Evolutionary conservation across 2,797 vertebrate species (phyloP), one percentile per base, ranked within the genome.

Genomic region (Scarus forsteni): DNA sequence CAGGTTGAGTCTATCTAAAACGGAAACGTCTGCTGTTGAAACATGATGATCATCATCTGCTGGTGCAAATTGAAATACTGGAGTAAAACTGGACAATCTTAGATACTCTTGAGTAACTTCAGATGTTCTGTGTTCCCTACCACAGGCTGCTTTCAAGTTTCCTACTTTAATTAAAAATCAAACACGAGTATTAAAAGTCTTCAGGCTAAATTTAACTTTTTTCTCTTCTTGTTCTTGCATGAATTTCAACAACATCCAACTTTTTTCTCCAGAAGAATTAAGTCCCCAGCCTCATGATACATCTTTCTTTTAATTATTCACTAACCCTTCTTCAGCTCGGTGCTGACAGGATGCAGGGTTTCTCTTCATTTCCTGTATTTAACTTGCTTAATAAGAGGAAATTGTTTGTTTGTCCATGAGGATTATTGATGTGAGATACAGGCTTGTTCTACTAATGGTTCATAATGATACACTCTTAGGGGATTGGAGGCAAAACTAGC

Each of bases 361-460:
- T 58, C 34, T 46, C 60, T 39, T 81, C n/a, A 73, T 83, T 84
- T 75, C 67, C 80, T 73, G 55, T 34, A 5, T 45, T 63, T 52
- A 57, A 45, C 16, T 54, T 10, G 12, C 45, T 40, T 50, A 44
- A 70, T 36, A 48, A 27, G 6, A 5, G 68, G 54, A 75, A 27
- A 46, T 53, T 9, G 56, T 72, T 61, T 70, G 53, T 69, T 42
- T 66, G 52, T 74, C 27, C 43, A 58, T 51, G 7, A 0, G 38
- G 50, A 48, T 64, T 64, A 51, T 50, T 44, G 57, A 36, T 48
- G 13, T 34, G 54, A 66, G 27, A 44, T 11, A 0, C 19, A 42
- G 53, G 43, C 50, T 6, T 0, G 40, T 19, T 14, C 39, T 72
- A 10, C 9, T 60, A 69, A 72, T 66, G 63, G 35, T 51, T 58